Evolutionary conservation across 2,797 vertebrate species (phyloP).

Genomic region (Arctocebus calabarensis): DNA sequence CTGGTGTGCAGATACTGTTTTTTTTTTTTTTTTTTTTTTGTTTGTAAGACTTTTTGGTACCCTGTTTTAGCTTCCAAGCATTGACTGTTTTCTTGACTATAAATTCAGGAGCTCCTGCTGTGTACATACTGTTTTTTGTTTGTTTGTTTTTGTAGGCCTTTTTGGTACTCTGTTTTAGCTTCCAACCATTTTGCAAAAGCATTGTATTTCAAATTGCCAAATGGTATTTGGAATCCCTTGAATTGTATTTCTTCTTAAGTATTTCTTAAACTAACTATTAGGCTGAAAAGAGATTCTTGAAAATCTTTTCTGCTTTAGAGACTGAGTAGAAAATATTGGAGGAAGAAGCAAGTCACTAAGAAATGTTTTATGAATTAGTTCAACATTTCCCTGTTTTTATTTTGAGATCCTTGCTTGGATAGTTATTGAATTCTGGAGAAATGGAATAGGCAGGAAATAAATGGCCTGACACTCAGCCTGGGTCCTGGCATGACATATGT

Average conservation of each 20-base stretch:
- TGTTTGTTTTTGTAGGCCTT: constrained; percentile 35
- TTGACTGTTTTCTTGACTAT: constrained; percentile 26
- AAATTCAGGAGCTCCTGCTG: not conserved
- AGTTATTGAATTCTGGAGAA: not conserved
- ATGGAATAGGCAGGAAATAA: not conserved
- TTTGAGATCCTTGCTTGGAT: constrained; percentile 28
- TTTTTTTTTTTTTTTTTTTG: not conserved
- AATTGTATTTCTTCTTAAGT: constrained; percentile 41
- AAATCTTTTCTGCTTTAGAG: constrained; percentile 25
- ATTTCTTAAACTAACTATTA: constrained; percentile 24
- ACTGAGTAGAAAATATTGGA: constrained; percentile 53
- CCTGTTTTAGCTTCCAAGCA: constrained; percentile 40
- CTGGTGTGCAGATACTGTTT: not conserved
- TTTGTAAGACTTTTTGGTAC: constrained; percentile 4
- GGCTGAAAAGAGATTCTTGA: constrained; percentile 6
- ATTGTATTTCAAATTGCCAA: constrained; percentile 33
- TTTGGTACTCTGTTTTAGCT: constrained; percentile 12
- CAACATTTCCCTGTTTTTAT: constrained; percentile 43
- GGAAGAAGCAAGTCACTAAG: constrained; percentile 53
- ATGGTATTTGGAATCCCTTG: constrained; percentile 11
- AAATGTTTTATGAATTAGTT: constrained; percentile 37
- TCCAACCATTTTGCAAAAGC: not conserved
- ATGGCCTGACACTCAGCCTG: not conserved
- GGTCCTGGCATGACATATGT: not conserved
- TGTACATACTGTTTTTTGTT: not conserved